Percentiles rank a stretch among this genome's conserved stretches.
Evolutionary conservation across 2,113 vertebrate species (phyloP).

Genomic region (Cheirogaleus medius): DNA sequence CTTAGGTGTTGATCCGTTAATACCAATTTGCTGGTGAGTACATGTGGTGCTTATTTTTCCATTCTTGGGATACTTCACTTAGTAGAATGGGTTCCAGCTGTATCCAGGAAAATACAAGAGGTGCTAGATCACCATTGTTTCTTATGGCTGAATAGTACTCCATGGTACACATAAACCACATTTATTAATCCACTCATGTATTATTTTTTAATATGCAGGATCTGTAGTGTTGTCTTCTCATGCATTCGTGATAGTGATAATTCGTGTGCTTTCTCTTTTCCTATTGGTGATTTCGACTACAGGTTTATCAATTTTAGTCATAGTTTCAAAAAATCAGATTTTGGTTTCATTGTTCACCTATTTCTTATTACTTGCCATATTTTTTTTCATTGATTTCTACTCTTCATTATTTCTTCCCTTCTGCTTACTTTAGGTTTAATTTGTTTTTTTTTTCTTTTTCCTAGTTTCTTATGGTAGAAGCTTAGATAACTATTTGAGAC

Average conservation of each 20-base stretch:
- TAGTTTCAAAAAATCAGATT: neutral
- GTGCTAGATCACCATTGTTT: too few relatives aligned
- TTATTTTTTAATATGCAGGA: too few relatives aligned
- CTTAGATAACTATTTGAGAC: neutral
- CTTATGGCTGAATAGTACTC: too few relatives aligned
- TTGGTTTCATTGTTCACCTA: neutral
- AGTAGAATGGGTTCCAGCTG: too few relatives aligned
- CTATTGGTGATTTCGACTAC: neutral
- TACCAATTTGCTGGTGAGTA: too few relatives aligned
- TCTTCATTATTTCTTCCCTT: neutral
- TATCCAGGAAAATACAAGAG: too few relatives aligned
- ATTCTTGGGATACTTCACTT: too few relatives aligned
- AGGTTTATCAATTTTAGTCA: neutral
- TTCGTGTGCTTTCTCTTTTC: neutral
- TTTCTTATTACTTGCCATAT: neutral
- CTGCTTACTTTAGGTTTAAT: neutral
- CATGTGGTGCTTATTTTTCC: too few relatives aligned
- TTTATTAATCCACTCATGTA: too few relatives aligned
- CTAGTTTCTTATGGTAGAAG: constrained; percentile 16
- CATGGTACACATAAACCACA: too few relatives aligned
- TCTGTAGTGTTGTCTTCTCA: neutral
- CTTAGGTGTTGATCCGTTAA: too few relatives aligned
- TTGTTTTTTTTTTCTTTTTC: neutral
- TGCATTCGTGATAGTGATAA: neutral
- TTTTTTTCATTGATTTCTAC: neutral